Evolutionary conservation across 64 coral and sea anemone genomes (phyloP).

Genomic region (Trachythela sp.): DNA sequence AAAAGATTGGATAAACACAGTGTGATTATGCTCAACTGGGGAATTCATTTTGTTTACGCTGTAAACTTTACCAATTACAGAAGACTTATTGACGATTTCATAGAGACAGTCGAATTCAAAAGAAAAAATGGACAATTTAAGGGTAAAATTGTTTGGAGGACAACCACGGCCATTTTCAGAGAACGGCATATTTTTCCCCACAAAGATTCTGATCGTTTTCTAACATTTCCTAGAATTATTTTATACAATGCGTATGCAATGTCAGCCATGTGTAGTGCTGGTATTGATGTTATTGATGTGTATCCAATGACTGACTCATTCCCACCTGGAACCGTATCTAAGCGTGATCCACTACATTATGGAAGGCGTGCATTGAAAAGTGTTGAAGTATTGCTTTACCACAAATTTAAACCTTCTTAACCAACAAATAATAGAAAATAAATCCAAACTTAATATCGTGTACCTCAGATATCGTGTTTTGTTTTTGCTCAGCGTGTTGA

Average conservation of each 20-base stretch:
- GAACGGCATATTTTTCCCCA: slow-evolving; percentile 45
- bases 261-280: slow-evolving; percentile 70
- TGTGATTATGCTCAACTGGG: slow-evolving; percentile 70
- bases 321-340: slow-evolving; percentile 67
- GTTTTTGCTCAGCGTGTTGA: too few species aligned
- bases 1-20: slow-evolving; percentile 56
- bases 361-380: background rate
- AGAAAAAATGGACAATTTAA: background rate
- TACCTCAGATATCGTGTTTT: too few species aligned
- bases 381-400: background rate
- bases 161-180: slow-evolving; percentile 55
- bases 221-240: slow-evolving; percentile 56
- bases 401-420: background rate
- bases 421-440: too few species aligned
- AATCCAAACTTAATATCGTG: too few species aligned
- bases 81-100: slow-evolving; percentile 54
- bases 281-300: slow-evolving; percentile 75
- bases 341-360: slow-evolving; percentile 69
- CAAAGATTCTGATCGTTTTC: slow-evolving; percentile 59
- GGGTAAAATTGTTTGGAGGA: slow-evolving; percentile 65
- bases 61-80: slow-evolving; percentile 69
- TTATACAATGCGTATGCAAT: slow-evolving; percentile 73
- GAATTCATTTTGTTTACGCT: slow-evolving; percentile 62
- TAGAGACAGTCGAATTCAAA: slow-evolving; percentile 11
- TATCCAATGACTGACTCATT: slow-evolving; percentile 72